These are phyloP conservation scores for Onychomys arenicola DNA, from an alignment of 2,797 vertebrate genomes.

Conservation along the genomic window DNA sequence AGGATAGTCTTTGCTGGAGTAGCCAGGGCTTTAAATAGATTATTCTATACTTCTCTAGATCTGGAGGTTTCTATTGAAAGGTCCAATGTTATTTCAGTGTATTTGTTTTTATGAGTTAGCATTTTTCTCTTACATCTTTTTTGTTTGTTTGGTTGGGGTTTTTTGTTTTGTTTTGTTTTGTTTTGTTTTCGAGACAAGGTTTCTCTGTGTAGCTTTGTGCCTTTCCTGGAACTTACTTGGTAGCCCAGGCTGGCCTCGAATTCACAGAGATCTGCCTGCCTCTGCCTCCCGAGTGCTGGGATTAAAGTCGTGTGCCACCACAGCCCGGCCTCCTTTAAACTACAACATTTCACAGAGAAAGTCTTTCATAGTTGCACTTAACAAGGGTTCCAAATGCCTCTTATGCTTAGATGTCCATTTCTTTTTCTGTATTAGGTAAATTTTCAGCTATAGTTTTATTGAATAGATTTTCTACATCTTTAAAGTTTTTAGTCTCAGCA, in stretches of 20 bases:
- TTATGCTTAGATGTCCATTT: not conserved
- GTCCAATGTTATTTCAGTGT: not conserved
- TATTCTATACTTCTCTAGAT: not conserved
- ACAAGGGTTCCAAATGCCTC: not conserved
- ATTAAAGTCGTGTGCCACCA: too few relatives aligned
- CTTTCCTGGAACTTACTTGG: too few relatives aligned
- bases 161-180: not conserved
- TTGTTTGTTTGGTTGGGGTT: too few relatives aligned
- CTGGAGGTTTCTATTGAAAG: not conserved
- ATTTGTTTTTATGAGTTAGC: not conserved
- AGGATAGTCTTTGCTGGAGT: not conserved
- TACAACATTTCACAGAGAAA: not conserved
- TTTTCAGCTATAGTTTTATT: not conserved
- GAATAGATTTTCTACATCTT: not conserved
- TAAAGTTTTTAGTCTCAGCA: not conserved
- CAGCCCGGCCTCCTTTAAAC: too few relatives aligned
- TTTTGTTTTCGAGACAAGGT: too few relatives aligned
- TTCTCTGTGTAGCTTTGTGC: too few relatives aligned
- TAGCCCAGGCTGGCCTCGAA: too few relatives aligned
- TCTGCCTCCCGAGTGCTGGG: too few relatives aligned
- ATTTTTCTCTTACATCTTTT: not conserved
- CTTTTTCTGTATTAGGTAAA: not conserved
- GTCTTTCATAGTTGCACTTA: not conserved
- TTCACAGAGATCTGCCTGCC: too few relatives aligned
- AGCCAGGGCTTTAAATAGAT: not conserved